These are phyloP conservation scores for Epinotia ramella DNA, from an alignment of 2,888 invertebrate species.

Conservation along the genomic window DNA sequence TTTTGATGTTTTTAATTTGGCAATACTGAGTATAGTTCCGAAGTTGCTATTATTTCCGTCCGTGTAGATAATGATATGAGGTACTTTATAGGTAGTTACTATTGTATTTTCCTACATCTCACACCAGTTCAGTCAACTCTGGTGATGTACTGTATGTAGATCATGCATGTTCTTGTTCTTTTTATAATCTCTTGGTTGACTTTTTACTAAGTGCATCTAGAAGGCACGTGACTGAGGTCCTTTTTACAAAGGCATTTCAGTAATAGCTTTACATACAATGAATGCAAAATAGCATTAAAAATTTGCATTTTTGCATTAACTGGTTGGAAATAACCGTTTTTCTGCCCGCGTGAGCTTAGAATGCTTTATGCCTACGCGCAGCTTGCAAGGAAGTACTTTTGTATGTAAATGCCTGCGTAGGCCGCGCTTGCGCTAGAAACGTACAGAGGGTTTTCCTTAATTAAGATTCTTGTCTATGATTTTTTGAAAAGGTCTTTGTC, in stretches of 20 bases:
- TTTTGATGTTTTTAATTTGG: background rate
- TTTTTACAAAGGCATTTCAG: background rate
- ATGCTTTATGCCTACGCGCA: conserved; percentile 78
- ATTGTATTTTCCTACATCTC: background rate
- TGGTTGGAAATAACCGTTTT: conserved; percentile 33
- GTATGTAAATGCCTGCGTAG: conserved; percentile 84
- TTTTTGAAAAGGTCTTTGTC: conserved; percentile 17
- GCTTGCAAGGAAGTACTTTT: conserved; percentile 78
- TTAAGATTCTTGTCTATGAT: conserved; percentile 39
- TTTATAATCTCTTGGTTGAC: background rate
- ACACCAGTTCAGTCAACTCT: too few species aligned
- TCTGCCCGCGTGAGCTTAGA: conserved; percentile 53
- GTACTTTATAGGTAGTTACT: too few species aligned
- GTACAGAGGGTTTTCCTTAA: conserved; percentile 46
- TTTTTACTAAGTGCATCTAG: background rate
- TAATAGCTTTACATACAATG: background rate
- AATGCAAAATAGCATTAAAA: conserved; percentile 5
- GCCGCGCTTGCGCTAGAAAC: conserved; percentile 65
- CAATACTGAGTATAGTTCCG: background rate
- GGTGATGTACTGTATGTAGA: too few species aligned
- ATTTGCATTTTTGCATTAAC: conserved; percentile 34
- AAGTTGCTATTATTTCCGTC: background rate
- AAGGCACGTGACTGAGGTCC: background rate
- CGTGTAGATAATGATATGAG: too few species aligned
- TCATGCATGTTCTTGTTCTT: background rate